phyloP scores from a whole-genome alignment of 2,113 vertebrate species.

The Vidua chalybeata region DNA sequence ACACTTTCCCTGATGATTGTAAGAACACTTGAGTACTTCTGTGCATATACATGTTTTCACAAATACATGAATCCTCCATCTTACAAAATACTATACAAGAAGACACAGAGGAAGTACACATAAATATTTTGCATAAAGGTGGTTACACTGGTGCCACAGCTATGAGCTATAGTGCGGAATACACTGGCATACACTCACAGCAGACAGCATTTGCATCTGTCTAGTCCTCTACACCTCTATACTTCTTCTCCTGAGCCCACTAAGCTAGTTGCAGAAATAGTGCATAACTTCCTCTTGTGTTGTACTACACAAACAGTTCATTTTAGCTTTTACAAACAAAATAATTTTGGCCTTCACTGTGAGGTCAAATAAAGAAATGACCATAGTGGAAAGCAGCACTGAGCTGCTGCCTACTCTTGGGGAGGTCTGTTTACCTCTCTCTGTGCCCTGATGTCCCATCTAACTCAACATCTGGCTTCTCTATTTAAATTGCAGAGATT shows the following conservation, averaged over 20 bases:
- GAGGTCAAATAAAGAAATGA: neutral
- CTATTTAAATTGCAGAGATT: neutral
- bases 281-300: neutral
- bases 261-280: neutral
- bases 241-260: neutral
- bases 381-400: neutral
- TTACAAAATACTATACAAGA: neutral
- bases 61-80: neutral
- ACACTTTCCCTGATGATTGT: neutral
- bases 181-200: neutral
- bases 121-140: neutral
- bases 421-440: neutral
- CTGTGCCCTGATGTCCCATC: neutral
- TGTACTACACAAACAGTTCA: neutral
- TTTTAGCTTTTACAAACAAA: neutral
- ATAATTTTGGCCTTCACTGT: neutral
- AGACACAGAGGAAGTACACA: neutral
- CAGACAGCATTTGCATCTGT: neutral
- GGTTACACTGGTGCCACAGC: neutral
- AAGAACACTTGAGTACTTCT: neutral
- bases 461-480: neutral
- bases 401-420: neutral
- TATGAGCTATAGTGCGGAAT: neutral
- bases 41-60: neutral
- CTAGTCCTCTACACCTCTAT: no score